These are phyloP conservation scores for Nephrotoma appendiculata DNA, from an alignment of 2,888 invertebrate species.

Conservation along the genomic window DNA sequence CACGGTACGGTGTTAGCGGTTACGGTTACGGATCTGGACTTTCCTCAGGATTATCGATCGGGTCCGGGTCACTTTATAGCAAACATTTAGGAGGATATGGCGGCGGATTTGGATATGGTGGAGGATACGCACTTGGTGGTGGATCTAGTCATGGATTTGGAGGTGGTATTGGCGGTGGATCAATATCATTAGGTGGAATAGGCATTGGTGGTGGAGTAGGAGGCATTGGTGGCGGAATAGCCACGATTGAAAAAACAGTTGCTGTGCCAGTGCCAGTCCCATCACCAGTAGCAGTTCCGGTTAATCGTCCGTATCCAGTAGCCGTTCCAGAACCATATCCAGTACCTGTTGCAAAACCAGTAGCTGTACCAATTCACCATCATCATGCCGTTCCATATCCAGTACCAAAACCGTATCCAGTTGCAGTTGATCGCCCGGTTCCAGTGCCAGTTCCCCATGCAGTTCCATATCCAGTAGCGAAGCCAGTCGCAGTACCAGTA, in stretches of 20 bases:
- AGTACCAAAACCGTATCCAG: slow-evolving; percentile 1
- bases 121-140: neutral
- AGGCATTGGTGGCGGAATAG: neutral
- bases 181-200: neutral
- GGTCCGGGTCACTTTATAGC: neutral
- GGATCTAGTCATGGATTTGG: neutral
- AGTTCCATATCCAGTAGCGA: neutral
- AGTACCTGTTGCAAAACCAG: neutral
- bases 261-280: neutral
- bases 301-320: neutral
- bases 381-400: neutral
- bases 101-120: neutral
- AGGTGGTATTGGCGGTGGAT: neutral
- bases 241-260: neutral
- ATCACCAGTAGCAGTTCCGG: neutral
- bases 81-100: neutral
- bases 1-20: neutral
- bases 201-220: neutral
- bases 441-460: neutral
- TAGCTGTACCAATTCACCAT: neutral
- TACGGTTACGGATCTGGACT: neutral
- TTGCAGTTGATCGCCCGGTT: neutral
- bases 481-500: slow-evolving; percentile 13
- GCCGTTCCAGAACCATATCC: neutral
- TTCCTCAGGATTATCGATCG: neutral